Evolutionary conservation across 2,888 invertebrate genomes (phyloP), one percentile per base, ranked within the genome.

Genomic region (Caenorhabditis imperialis): DNA sequence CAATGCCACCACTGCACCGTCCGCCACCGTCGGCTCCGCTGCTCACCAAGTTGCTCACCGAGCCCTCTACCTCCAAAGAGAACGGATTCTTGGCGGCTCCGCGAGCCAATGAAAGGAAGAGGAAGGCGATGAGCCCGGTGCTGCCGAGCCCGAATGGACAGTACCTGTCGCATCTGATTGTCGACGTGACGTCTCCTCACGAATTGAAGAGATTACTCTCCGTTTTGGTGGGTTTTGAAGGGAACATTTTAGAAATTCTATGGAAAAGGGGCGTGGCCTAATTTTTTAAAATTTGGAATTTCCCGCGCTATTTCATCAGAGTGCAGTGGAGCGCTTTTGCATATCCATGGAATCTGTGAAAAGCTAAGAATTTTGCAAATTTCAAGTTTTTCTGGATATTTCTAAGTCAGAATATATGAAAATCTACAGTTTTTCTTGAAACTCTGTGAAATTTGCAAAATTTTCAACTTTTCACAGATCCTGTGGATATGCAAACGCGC

Each of bases 151-250:
- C 53, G 12, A 60, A 40, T 23, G 50, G 30, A 3, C 45, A 37
- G 20, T 62, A 58, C 25, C 37, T 65, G 4, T 73, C 73, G 3
- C 73, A 78, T 57, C 38, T 78, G 12, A 73, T 78, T 14, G 72
- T 78, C 10, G 78, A 78, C 18, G 48, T 78, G 12, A 27, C 58
- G 4, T 72, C 69, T 3, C 53, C 42, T 16, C 22, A 45, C 10
- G 75, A 78, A 40, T 61, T 78, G 27, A 78, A 78, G 23, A 40
- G 72, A 23, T 65, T 78, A 14, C 57, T 78, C 0, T 45, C 62
- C 10, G 23, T 78, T 47, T 42, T 78, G 40, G 78, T 75, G 16
- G 42, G 75, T 67, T 16, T 48, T 63, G 16, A 25, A 16, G 10
- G 44, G 4, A 22, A 50, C 20, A 3, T 14, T 12, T 14, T 35